phyloP scores from a whole-genome alignment of 2,888 invertebrate genomes.

The Andricus quercusramuli region DNA sequence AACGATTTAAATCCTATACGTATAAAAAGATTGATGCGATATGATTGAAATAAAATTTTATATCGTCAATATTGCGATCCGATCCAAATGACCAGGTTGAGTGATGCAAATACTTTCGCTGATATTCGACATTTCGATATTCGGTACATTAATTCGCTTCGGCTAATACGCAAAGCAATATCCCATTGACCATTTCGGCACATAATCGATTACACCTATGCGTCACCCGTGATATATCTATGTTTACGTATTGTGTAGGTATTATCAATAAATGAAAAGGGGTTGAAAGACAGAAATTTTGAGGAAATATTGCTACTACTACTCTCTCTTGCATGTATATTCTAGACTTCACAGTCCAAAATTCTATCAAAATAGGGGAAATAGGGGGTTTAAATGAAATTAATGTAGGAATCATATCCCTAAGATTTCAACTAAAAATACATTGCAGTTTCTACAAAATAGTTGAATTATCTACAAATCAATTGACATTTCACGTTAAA shows the following conservation, averaged over 20 bases:
- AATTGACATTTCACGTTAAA: too few species aligned
- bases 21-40: background rate
- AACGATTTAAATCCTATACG: too few species aligned
- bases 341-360: too few species aligned
- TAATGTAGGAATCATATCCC: too few species aligned
- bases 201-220: slow-evolving; percentile 39
- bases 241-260: background rate
- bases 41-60: background rate
- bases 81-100: background rate
- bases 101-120: slow-evolving; percentile 2
- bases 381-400: too few species aligned
- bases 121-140: background rate
- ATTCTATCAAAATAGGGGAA: too few species aligned
- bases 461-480: too few species aligned
- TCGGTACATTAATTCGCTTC: slow-evolving; percentile 41
- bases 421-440: too few species aligned
- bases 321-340: too few species aligned
- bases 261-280: background rate
- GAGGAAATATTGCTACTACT: background rate
- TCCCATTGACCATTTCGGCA: slow-evolving; percentile 18
- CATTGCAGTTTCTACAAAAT: too few species aligned
- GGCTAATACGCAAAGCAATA: slow-evolving; percentile 43
- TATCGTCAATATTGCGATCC: background rate
- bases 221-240: background rate
- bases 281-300: background rate